Conservation (phyloP, 1,140 invertebrate genomes). For the Bombus turneri region DNA sequence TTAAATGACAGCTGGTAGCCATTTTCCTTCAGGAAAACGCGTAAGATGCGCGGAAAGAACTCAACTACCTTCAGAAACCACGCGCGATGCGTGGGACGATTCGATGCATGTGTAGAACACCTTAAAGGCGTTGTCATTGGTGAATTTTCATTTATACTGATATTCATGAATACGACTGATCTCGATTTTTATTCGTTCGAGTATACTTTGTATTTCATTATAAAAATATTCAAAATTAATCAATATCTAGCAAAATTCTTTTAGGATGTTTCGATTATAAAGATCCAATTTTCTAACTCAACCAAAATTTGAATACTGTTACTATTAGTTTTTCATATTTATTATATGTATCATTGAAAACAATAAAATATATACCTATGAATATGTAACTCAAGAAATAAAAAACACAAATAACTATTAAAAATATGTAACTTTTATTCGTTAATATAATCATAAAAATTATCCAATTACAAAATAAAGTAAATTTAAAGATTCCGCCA, state of each 20-base stretch:
- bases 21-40: conserved; percentile 77
- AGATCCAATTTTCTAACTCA: not conserved
- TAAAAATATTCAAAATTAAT: not conserved
- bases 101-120: conserved; percentile 36
- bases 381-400: not conserved
- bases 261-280: not conserved
- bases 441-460: not conserved
- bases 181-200: conserved; percentile 1
- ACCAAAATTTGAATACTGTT: too few species aligned
- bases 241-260: not conserved
- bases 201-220: not conserved
- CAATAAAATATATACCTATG: too few species aligned
- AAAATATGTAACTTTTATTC: not conserved
- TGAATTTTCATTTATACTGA: conserved; percentile 8
- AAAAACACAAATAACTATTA: not conserved
- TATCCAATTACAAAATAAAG: not conserved
- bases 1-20: conserved; percentile 77
- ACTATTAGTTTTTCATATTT: too few species aligned
- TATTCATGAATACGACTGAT: not conserved
- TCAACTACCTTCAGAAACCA: conserved; percentile 67
- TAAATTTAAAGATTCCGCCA: not conserved
- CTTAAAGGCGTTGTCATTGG: conserved; percentile 49
- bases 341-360: not conserved
- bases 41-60: conserved; percentile 73
- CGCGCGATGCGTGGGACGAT: conserved; percentile 66